Evolutionary conservation across 1,140 invertebrate genomes (phyloP).

Genomic region (Caligus rogercresseyi): DNA sequence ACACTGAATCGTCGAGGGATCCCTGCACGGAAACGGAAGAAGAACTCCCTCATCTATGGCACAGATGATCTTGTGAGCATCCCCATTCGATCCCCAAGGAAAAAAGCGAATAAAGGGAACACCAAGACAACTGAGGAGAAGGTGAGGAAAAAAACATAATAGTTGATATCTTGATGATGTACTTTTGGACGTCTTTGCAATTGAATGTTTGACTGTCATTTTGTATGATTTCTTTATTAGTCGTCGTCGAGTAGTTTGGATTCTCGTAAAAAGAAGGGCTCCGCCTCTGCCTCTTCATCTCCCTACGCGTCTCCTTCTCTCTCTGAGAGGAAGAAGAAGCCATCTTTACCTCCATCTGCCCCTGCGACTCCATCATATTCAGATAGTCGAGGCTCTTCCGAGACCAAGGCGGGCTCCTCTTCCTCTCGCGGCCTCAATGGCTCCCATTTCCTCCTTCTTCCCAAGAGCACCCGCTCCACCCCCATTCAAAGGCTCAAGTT

Average conservation of each 20-base stretch:
- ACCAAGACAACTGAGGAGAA: constrained; percentile 14
- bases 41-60: constrained; percentile 15
- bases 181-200: not conserved
- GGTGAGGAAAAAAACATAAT: not conserved
- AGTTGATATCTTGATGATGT: not conserved
- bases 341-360: no score
- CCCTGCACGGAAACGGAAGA: constrained; percentile 18
- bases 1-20: constrained; percentile 16
- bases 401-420: no score
- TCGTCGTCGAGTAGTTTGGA: no score
- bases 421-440: no score
- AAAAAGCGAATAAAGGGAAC: not conserved
- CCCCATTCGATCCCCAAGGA: constrained; percentile 14
- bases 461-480: no score
- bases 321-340: not conserved
- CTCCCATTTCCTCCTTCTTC: no score
- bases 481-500: not conserved
- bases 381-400: no score
- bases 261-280: not conserved
- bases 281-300: not conserved
- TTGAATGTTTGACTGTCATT: not conserved
- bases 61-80: constrained; percentile 17
- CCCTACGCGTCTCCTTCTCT: not conserved
- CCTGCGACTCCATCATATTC: no score
- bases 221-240: constrained; percentile 1